A percentile compares a stretch with the other conserved stretches of the same genome.
Evolutionary conservation across 2,888 invertebrate species (phyloP).

Genomic region (Watsonalla binaria): DNA sequence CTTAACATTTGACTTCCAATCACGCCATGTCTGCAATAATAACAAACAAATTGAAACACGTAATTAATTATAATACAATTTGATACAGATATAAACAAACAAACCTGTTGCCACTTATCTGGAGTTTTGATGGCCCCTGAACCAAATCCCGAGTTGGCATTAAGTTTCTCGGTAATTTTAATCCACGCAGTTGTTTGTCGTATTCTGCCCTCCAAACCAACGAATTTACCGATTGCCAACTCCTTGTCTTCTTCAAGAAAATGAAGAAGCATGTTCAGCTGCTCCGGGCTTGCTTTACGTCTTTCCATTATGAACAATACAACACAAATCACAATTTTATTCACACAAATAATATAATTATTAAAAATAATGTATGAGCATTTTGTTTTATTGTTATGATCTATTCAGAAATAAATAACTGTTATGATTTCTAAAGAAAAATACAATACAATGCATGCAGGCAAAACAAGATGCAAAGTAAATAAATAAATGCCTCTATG

Average conservation of each 20-base stretch:
- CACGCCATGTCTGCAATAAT: constrained; percentile 48
- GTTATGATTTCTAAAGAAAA: too few species aligned
- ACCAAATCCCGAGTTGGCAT: constrained; percentile 53
- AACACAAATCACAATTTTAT: too few species aligned
- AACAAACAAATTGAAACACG: background rate
- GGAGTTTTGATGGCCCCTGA: constrained; percentile 58
- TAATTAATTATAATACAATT: too few species aligned
- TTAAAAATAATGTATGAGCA: too few species aligned
- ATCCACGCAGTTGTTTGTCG: constrained; percentile 57
- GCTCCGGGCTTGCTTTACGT: constrained; percentile 57
- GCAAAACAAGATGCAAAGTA: too few species aligned
- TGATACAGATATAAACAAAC: background rate
- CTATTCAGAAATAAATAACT: too few species aligned
- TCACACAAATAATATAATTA: too few species aligned
- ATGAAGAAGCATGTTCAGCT: constrained; percentile 51
- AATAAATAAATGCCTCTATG: too few species aligned
- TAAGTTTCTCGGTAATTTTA: constrained; percentile 55
- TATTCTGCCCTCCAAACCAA: constrained; percentile 47
- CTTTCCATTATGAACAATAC: constrained; percentile 25
- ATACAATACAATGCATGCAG: too few species aligned
- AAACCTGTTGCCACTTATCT: constrained; percentile 60
- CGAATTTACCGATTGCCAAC: constrained; percentile 50
- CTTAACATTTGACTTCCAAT: constrained; percentile 60
- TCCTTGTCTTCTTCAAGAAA: constrained; percentile 54
- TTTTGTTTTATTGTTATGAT: too few species aligned